Conservation (phyloP, 92 coral and sea anemone species). For the Umimayanthus kanabou region DNA sequence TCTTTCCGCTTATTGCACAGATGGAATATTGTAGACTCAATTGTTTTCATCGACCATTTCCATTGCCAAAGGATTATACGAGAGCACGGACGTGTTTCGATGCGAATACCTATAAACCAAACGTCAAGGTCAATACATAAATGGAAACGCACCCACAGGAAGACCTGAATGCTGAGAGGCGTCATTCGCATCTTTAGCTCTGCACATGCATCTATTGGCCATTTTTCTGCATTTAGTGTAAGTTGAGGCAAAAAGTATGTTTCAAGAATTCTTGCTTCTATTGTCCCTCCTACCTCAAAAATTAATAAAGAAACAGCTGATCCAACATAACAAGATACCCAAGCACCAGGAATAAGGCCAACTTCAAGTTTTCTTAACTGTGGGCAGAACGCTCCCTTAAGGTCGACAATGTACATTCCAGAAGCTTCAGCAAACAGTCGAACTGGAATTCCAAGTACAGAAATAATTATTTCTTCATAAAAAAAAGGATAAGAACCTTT, state of each 20-base stretch:
- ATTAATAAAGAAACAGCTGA: constrained; percentile 51
- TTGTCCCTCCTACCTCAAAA: constrained; percentile 79
- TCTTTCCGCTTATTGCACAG: constrained; percentile 55
- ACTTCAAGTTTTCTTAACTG: constrained; percentile 44
- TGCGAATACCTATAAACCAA: constrained; percentile 47
- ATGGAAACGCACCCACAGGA: constrained; percentile 70
- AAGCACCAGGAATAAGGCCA: constrained; percentile 88
- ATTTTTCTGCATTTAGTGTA: constrained; percentile 49
- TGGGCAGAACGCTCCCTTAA: constrained; percentile 60
- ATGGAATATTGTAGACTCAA: constrained; percentile 58
- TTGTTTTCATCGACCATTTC: constrained; percentile 70
- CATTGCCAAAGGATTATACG: constrained; percentile 57
- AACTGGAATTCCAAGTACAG: constrained; percentile 73
- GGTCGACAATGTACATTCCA: constrained; percentile 60
- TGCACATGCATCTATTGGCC: constrained; percentile 78
- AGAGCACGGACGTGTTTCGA: constrained; percentile 62
- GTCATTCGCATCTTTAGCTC: constrained; percentile 68
- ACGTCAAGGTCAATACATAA: constrained; percentile 50
- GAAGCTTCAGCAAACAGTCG: constrained; percentile 63
- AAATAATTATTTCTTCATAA: background rate
- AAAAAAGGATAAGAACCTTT: constrained; percentile 23
- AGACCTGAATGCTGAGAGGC: constrained; percentile 73
- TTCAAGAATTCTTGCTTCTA: constrained; percentile 77
- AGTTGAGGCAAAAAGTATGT: constrained; percentile 73
- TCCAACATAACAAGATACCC: constrained; percentile 76